phyloP scores from a whole-genome alignment of 2,113 vertebrate species.

The Peromyscus californicus region DNA sequence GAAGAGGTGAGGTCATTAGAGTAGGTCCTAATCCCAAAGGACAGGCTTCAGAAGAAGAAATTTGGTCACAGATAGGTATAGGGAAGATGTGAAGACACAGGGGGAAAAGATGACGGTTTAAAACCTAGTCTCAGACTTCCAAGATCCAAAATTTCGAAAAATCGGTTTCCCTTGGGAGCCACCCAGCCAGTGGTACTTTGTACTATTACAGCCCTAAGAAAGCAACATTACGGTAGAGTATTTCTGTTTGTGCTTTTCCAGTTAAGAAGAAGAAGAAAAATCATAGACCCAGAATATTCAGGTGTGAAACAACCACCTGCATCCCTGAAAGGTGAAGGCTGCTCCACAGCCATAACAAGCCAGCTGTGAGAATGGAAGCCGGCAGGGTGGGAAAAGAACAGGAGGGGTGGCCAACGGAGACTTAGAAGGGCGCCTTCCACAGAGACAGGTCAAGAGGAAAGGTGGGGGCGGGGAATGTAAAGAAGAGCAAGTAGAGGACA shows the following conservation, averaged over 20 bases:
- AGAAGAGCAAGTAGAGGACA: background rate
- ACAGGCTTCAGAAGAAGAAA: background rate
- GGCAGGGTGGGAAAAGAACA: background rate
- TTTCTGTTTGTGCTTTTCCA: background rate
- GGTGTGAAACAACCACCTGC: background rate
- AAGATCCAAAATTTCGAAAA: background rate
- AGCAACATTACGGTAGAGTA: background rate
- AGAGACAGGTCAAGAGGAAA: background rate
- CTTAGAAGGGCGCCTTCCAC: background rate
- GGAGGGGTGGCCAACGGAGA: background rate
- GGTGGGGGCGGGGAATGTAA: background rate
- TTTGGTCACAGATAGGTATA: background rate
- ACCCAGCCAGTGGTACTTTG: background rate
- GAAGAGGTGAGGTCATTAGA: background rate
- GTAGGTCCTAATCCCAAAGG: background rate
- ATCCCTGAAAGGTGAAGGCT: background rate
- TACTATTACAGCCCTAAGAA: background rate
- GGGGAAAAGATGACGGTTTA: background rate
- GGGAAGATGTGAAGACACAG: background rate
- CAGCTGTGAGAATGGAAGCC: background rate
- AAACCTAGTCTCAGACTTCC: background rate
- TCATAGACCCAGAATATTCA: background rate
- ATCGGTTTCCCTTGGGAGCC: background rate
- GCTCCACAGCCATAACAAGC: background rate
- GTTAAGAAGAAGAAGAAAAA: background rate